A percentile compares a stretch with the other conserved stretches of the same genome.
These are phyloP conservation scores for Phaethon lepturus DNA, from an alignment of 2,113 vertebrate genomes.

Conservation along the genomic window DNA sequence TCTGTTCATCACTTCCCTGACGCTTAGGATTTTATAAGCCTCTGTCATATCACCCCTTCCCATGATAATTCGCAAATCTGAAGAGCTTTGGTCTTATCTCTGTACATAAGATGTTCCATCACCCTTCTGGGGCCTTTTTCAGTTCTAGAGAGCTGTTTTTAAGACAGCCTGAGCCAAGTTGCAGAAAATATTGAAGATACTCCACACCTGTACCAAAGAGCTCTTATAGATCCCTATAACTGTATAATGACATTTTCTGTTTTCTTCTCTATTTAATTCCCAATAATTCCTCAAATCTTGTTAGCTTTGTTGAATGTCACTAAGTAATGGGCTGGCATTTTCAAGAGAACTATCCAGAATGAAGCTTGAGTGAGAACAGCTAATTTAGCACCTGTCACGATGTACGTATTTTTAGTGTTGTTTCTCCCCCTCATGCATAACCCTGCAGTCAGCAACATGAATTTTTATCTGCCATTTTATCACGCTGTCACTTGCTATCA, in stretches of 20 bases:
- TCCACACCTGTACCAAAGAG: not conserved
- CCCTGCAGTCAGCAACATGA: not conserved
- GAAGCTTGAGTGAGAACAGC: not conserved
- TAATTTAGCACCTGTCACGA: not conserved
- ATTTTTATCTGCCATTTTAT: not conserved
- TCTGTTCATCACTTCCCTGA: not conserved
- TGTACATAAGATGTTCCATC: not conserved
- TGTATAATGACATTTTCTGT: not conserved
- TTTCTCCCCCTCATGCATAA: not conserved
- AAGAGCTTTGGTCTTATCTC: not conserved
- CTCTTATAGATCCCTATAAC: not conserved
- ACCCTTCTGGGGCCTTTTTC: not conserved
- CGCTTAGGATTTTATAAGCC: not conserved
- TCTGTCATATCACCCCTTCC: not conserved
- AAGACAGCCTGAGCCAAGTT: not conserved
- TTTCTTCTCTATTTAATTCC: not conserved
- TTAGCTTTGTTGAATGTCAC: constrained; percentile 4
- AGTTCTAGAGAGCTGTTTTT: not conserved
- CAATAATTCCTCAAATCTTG: not conserved
- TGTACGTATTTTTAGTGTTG: not conserved
- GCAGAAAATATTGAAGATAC: not conserved
- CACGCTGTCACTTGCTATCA: not conserved
- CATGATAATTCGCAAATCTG: not conserved
- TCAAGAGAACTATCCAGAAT: not conserved
- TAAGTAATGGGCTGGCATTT: constrained; percentile 4